phyloP scores from a whole-genome alignment of 2,113 vertebrate species.

The Calyptomena viridis region DNA sequence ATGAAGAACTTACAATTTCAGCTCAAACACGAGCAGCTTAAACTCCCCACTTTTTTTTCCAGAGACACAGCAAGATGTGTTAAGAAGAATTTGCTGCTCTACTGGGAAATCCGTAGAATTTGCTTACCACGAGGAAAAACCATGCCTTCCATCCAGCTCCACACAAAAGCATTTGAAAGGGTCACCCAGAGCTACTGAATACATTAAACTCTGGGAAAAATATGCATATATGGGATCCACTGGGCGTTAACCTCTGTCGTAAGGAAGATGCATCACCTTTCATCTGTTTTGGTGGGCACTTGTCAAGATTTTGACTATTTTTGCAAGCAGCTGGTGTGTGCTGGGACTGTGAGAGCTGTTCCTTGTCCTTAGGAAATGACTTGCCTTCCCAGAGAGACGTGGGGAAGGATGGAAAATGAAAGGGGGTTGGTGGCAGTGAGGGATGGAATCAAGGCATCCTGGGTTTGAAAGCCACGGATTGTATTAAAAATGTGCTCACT shows the following conservation, averaged over 20 bases:
- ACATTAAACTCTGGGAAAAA: neutral
- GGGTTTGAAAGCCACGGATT: neutral
- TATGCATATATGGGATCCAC: accelerated
- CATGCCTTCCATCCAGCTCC: neutral
- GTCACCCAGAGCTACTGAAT: neutral
- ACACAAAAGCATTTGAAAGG: neutral
- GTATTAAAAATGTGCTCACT: neutral
- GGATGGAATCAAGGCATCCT: neutral
- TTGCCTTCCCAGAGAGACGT: neutral
- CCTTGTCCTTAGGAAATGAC: neutral
- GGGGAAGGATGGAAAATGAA: neutral
- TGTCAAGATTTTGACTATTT: neutral
- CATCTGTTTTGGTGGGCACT: neutral
- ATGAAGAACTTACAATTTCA: neutral
- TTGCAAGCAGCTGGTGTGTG: neutral
- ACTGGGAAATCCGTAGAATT: neutral
- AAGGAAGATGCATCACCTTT: neutral
- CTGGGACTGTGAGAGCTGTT: neutral
- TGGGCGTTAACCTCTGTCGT: neutral
- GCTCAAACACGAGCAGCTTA: neutral
- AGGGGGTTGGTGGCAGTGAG: neutral
- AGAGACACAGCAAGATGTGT: neutral
- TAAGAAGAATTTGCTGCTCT: conserved; percentile 17
- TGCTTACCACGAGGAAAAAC: neutral
- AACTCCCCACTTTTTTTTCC: neutral